phyloP scores from a whole-genome alignment of 2,888 invertebrate species.

The Theodoxus fluviatilis region DNA sequence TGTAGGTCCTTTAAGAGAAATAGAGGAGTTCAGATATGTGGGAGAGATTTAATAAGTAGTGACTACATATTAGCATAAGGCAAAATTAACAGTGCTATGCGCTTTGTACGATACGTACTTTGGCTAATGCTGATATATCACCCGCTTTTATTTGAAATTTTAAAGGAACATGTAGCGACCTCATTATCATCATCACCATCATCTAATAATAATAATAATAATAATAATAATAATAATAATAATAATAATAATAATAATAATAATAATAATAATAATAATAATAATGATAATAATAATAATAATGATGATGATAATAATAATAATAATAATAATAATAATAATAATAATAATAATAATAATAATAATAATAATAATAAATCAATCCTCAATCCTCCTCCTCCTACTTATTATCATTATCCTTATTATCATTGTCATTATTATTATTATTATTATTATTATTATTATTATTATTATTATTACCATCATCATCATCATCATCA shows the following conservation, averaged over 20 bases:
- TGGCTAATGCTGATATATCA: too few species aligned
- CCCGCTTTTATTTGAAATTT: too few species aligned
- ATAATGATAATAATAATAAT: too few species aligned
- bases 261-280: too few species aligned
- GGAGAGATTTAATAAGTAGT: background rate
- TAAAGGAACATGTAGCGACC: background rate
- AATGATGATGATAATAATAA: too few species aligned
- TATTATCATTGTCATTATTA: background rate
- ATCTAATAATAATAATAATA: too few species aligned
- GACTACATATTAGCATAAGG: background rate
- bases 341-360: too few species aligned
- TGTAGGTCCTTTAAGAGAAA: conserved; percentile 23
- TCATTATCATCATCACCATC: background rate
- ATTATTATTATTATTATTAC: background rate
- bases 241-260: too few species aligned
- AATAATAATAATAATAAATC: too few species aligned
- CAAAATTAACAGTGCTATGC: background rate
- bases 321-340: too few species aligned
- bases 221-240: too few species aligned
- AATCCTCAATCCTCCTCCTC: conserved; percentile 21
- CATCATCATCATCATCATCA: conserved; percentile 7
- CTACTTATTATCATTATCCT: conserved; percentile 22
- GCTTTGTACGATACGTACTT: too few species aligned
- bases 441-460: background rate
- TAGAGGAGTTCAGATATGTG: background rate